Evolutionary conservation across 1,140 invertebrate genomes (phyloP), one percentile per base, ranked within the genome.

Genomic region (Callitettix versicolor): DNA sequence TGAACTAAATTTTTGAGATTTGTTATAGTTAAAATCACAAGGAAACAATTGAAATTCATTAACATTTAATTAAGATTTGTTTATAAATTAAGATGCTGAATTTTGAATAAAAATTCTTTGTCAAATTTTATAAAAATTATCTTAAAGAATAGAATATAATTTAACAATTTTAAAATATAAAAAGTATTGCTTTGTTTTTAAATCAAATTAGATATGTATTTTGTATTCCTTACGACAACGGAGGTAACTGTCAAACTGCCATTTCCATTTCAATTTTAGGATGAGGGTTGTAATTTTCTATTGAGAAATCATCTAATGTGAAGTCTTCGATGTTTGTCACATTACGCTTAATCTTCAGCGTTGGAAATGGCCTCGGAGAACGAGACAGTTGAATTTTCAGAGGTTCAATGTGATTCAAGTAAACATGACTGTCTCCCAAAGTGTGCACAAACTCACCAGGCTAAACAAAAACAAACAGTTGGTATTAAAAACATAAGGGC

Each of bases 381-480:
- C 96, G 80, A 66, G 80, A 70, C 1, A 97, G 57, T 72, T 99
- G 96, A 65, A 84, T 77, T 66, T 87, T 77, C 1, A 99, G 69
- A 3, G 91, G 82, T 47, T 88, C 82, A 40, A 95, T 73, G 68
- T 99, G 97, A 69, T 95, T 98, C 1, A 80, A 67, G 67, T 99
- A 99, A 2, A 99, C 82, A 74, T 99, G 97, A 59, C 91, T 86
- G 74, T 99, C 97, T 40, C 96, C 96, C 56, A 97, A 76, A 7
- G 91, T 93, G 69, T 99, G 95, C 14, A 99, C 75, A 72, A 99
- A 98, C 62, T 99, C 95, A 33, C 91, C 92, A 57, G 94, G 81
- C 83, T 65, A 48, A 12, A 59, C 59, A 55, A 24, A 20, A 44
- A 26, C 17, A 53, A 6, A 46, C 3, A n/a, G 11, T 15, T 4